These are phyloP conservation scores for Lordiphosa clarofinis DNA, from an alignment of 1,140 invertebrate species.

Conservation along the genomic window DNA sequence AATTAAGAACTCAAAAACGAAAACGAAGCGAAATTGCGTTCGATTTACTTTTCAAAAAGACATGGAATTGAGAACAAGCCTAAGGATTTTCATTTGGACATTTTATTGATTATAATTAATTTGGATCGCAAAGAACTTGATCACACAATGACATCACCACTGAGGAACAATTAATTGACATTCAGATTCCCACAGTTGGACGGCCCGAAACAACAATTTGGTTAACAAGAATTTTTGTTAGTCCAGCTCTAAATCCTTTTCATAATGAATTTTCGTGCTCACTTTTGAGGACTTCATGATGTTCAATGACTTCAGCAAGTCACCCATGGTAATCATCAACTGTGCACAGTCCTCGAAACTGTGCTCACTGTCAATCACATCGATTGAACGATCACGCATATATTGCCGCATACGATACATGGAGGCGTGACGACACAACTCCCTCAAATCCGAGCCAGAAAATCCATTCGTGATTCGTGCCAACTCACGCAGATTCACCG, in stretches of 20 bases:
- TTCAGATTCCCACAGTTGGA: neutral
- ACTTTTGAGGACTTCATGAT: conserved; percentile 86
- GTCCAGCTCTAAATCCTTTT: conserved; percentile 48
- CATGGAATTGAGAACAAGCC: no score
- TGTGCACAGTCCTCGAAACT: conserved; percentile 79
- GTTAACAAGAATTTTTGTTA: neutral
- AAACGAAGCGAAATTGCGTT: no score
- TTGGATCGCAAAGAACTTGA: no score
- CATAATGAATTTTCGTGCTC: conserved; percentile 60
- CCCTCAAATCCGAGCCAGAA: conserved; percentile 94
- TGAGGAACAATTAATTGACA: neutral
- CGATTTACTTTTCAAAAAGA: no score
- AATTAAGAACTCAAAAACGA: no score
- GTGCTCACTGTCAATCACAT: neutral
- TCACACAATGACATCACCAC: no score
- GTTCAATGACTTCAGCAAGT: conserved; percentile 82
- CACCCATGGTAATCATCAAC: conserved; percentile 81
- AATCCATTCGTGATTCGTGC: conserved; percentile 89
- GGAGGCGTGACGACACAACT: conserved; percentile 93
- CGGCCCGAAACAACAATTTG: neutral
- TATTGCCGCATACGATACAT: conserved; percentile 89
- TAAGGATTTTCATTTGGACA: no score
- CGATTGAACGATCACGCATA: conserved; percentile 17
- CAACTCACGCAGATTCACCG: conserved; percentile 86
- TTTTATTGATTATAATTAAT: no score